Evolutionary conservation across 2,113 vertebrate genomes (phyloP), one percentile per base, ranked within the genome.

Genomic region (Scomber japonicus): DNA sequence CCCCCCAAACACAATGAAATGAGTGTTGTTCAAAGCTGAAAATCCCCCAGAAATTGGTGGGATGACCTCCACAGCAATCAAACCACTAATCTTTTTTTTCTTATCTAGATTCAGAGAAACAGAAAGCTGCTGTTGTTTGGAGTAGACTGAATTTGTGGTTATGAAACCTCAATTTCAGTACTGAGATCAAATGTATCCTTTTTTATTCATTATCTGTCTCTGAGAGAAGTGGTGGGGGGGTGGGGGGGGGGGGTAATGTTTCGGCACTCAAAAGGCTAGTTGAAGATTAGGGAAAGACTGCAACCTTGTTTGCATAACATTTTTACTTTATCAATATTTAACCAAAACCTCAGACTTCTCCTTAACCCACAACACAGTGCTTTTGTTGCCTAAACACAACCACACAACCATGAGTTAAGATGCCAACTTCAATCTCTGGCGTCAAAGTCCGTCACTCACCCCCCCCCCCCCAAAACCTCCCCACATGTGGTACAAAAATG

Each of bases 31-130:
- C 51, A 67, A 73, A 59, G 80, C 65, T 40, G 75, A 71, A 86
- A 89, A 88, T 84, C 80, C 70, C 19, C 19, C 50, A 62, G 50
- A 70, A 48, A 17, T 62, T 49, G 54, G 50, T 60, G 53, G 46
- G 27, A 66, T 73, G 78, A 86, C 53, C 46, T 80, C 73, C 69
- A 65, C 19, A 71, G 63, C 83, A 86, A 80, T 71, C 86, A 65
- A 27, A 30, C 13, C n/a, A 27, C 71, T 77, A 82, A 85, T 87
- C 82, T 71, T 78, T 63, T 83, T 31, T 77, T 61, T 82, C 63
- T 69, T 9, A 51, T 75, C 35, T n/a, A 9, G 70, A 81, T 49
- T 40, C 21, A 45, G 57, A 70, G 69, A 62, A 74, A 65, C 57
- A 61, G 27, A 64, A 66, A 78, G 66, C 56, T 21, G 57, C 51